Evolutionary conservation across 2,888 invertebrate species (phyloP).

Genomic region (Dendrolimus pini): DNA sequence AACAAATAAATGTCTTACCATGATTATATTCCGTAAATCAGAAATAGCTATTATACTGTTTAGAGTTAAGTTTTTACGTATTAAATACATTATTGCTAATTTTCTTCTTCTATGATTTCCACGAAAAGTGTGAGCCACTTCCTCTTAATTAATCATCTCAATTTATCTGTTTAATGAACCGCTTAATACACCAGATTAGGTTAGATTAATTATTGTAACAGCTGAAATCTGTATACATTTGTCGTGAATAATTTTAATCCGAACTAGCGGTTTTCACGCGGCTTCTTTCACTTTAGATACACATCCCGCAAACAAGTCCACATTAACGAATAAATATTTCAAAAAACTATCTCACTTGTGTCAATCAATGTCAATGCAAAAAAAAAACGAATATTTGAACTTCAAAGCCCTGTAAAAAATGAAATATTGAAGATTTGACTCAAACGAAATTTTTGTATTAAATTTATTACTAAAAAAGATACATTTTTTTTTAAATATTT

Average conservation of each 20-base stretch:
- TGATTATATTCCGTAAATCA: no score
- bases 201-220: conserved; percentile 7
- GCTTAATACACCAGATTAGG: conserved; percentile 5
- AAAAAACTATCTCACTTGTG: neutral
- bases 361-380: no score
- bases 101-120: neutral
- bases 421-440: no score
- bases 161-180: conserved; percentile 8
- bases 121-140: conserved; percentile 1
- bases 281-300: neutral
- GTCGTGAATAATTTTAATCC: neutral
- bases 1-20: no score
- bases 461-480: no score
- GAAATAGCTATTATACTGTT: no score
- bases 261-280: neutral
- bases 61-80: no score
- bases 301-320: neutral
- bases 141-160: conserved; percentile 4
- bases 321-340: neutral
- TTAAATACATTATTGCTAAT: no score
- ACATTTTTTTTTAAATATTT: no score
- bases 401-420: no score
- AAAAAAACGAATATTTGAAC: no score
- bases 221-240: neutral
- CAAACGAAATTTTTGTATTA: no score